A percentile compares a stretch with the other conserved stretches of the same genome.
phyloP scores from a whole-genome alignment of 2,113 vertebrate genomes.

The Neogobius melanostomus region DNA sequence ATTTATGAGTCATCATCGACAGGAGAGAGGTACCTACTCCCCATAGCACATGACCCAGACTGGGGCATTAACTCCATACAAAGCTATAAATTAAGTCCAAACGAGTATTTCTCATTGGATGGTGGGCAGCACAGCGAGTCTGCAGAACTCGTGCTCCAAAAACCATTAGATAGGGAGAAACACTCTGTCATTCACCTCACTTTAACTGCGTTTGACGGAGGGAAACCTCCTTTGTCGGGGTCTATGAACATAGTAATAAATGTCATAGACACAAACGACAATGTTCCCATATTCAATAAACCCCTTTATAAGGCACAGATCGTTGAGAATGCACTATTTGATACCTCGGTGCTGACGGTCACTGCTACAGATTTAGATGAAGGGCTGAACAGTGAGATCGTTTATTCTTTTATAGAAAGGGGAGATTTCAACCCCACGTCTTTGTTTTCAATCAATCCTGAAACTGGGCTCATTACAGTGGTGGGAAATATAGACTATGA shows the following conservation, averaged over 20 bases:
- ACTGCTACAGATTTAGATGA: slow-evolving; percentile 77
- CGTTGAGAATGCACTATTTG: slow-evolving; percentile 61
- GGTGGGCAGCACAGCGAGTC: slow-evolving; percentile 64
- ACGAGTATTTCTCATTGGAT: slow-evolving; percentile 75
- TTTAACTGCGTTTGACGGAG: slow-evolving; percentile 74
- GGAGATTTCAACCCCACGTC: slow-evolving; percentile 64
- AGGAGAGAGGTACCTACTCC: slow-evolving; percentile 67
- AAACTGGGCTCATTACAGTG: slow-evolving; percentile 79
- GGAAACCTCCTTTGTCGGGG: slow-evolving; percentile 67
- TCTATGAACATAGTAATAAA: slow-evolving; percentile 60
- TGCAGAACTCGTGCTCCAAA: slow-evolving; percentile 72
- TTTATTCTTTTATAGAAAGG: slow-evolving; percentile 57
- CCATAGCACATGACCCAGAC: slow-evolving; percentile 68
- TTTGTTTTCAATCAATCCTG: slow-evolving; percentile 75
- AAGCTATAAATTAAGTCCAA: slow-evolving; percentile 73
- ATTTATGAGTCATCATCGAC: slow-evolving; percentile 71
- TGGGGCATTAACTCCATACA: slow-evolving; percentile 70
- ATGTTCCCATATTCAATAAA: slow-evolving; percentile 67
- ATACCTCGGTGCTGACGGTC: slow-evolving; percentile 55
- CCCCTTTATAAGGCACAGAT: slow-evolving; percentile 70
- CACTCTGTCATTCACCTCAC: slow-evolving; percentile 58
- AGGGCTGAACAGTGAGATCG: slow-evolving; percentile 66
- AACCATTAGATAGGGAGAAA: slow-evolving; percentile 74
- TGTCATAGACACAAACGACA: slow-evolving; percentile 71
- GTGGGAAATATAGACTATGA: slow-evolving; percentile 76